A percentile compares a stretch with the other conserved stretches of the same genome.
These are phyloP conservation scores for Rhingia rostrata DNA, from an alignment of 2,888 invertebrate genomes.

Conservation along the genomic window DNA sequence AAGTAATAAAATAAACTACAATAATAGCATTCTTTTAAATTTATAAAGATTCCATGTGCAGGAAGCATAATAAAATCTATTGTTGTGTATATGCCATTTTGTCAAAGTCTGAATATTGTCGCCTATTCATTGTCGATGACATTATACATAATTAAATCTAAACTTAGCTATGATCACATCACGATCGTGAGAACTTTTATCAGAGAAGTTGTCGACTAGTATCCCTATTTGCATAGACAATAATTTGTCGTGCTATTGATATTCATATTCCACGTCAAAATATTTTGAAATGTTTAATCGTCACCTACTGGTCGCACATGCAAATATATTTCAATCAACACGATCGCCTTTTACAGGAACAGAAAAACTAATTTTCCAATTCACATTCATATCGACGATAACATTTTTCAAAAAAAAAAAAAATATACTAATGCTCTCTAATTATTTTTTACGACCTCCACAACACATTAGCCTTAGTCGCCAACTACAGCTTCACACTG, in stretches of 20 bases:
- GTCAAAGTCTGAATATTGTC: no score
- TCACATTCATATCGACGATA: conserved; percentile 10
- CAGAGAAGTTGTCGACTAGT: conserved; percentile 5
- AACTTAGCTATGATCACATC: conserved; percentile 2
- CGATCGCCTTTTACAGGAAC: neutral
- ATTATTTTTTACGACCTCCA: conserved; percentile 60
- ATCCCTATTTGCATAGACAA: conserved; percentile 18
- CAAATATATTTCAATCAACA: conserved; percentile 39
- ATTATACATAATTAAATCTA: neutral
- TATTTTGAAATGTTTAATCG: conserved; percentile 32
- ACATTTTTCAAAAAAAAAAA: conserved; percentile 14
- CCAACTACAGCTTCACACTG: conserved; percentile 36
- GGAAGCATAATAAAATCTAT: no score
- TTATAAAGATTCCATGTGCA: no score
- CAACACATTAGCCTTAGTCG: conserved; percentile 32
- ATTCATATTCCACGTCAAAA: conserved; percentile 14
- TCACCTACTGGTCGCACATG: conserved; percentile 45
- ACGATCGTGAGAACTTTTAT: conserved; percentile 20
- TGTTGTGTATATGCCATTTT: no score
- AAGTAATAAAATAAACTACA: no score
- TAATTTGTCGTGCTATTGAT: conserved; percentile 2
- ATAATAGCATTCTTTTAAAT: no score
- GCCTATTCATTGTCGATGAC: no score
- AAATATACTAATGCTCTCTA: conserved; percentile 20
- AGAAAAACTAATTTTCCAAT: conserved; percentile 6